phyloP scores from a whole-genome alignment of 2,113 vertebrate species.

The Psittacus erithacus region DNA sequence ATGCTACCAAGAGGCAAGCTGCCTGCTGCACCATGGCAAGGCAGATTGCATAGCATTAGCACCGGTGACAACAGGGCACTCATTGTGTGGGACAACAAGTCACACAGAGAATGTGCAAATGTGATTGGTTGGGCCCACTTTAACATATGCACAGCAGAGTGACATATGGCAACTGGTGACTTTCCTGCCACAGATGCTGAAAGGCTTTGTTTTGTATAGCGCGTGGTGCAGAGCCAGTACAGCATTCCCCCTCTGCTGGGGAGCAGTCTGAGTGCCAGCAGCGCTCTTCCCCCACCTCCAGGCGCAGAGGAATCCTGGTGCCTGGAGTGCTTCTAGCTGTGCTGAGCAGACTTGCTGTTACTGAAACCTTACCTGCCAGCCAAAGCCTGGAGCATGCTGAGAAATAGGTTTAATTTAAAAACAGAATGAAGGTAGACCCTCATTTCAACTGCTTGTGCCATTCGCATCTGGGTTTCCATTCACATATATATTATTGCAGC shows the following conservation, averaged over 20 bases:
- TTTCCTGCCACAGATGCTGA: conserved; percentile 46
- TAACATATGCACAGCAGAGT: conserved; percentile 44
- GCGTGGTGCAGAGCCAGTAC: background rate
- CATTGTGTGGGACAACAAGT: conserved; percentile 53
- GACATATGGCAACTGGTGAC: conserved; percentile 63
- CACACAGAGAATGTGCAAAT: conserved; percentile 2
- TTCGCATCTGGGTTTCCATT: background rate
- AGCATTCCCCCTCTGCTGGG: background rate
- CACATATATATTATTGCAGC: background rate
- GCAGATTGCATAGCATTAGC: conserved; percentile 49
- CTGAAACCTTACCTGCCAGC: background rate
- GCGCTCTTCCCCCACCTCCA: background rate
- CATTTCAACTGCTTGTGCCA: background rate
- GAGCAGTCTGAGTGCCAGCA: background rate
- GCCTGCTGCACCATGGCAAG: conserved; percentile 8
- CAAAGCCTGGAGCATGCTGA: background rate
- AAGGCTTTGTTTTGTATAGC: conserved; percentile 35
- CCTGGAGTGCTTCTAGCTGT: background rate
- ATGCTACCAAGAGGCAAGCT: background rate
- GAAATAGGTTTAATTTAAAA: background rate
- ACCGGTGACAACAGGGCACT: conserved; percentile 24
- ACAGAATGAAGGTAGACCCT: background rate
- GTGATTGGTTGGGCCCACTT: background rate
- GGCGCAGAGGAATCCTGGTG: background rate
- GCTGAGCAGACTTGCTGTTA: background rate